Evolutionary conservation across 2,888 invertebrate species (phyloP).

Genomic region (Cephonodes hylas): DNA sequence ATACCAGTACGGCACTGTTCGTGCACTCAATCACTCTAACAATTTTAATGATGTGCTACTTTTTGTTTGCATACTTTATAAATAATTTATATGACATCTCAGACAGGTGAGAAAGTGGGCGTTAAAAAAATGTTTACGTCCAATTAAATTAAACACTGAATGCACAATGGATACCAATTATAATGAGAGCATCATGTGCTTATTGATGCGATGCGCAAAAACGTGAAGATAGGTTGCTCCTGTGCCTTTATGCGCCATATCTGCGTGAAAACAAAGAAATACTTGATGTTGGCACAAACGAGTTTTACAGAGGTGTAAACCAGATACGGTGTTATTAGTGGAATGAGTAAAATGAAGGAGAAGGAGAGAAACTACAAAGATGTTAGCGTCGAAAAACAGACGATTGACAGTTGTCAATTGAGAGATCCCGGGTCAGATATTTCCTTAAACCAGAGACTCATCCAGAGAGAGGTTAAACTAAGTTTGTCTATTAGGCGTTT

Average conservation of each 20-base stretch:
- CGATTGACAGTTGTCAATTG: no score
- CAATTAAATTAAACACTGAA: slow-evolving; percentile 9
- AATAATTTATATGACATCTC: slow-evolving; percentile 11
- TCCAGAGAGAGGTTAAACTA: no score
- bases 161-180: slow-evolving; percentile 8
- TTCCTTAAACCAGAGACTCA: no score
- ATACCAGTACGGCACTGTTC: neutral
- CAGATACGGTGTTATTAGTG: no score
- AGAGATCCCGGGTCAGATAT: no score
- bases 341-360: no score
- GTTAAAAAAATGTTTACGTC: slow-evolving; percentile 8
- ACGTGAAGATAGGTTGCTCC: neutral
- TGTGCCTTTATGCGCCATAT: neutral
- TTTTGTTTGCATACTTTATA: slow-evolving; percentile 13
- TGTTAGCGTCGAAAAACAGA: no score
- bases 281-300: neutral
- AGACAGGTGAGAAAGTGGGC: slow-evolving; percentile 12
- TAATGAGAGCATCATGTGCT: neutral
- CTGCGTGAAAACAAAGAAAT: neutral
- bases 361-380: no score
- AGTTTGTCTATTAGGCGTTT: no score
- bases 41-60: slow-evolving; percentile 11
- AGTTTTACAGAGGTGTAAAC: neutral
- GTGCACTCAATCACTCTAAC: slow-evolving; percentile 10
- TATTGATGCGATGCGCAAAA: neutral